These are phyloP conservation scores for Genyomyrus donnyi DNA, from an alignment of 2,113 vertebrate genomes.

Conservation along the genomic window DNA sequence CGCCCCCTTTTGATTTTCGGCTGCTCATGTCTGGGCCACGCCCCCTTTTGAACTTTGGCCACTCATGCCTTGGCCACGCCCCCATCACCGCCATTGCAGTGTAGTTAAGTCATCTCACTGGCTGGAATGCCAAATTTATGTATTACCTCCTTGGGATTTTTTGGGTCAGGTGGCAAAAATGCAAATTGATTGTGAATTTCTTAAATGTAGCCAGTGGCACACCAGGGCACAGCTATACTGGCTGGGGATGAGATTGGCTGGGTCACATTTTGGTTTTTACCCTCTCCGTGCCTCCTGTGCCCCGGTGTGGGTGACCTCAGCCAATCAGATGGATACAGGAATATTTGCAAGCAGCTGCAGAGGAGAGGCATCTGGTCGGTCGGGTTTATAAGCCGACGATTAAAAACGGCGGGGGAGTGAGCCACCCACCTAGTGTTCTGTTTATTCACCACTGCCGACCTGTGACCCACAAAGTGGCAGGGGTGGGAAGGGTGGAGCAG, in stretches of 20 bases:
- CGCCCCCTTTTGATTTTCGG: conserved; percentile 24
- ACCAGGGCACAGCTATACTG: no score
- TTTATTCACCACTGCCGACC: background rate
- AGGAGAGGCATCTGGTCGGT: background rate
- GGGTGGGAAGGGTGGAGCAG: background rate
- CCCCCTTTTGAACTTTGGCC: conserved; percentile 59
- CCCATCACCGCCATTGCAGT: background rate
- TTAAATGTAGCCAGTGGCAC: background rate
- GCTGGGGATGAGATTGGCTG: background rate
- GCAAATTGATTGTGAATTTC: background rate
- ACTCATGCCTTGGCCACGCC: conserved; percentile 25
- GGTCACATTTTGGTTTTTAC: background rate
- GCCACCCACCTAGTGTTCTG: background rate
- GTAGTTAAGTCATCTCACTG: background rate
- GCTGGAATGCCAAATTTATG: background rate
- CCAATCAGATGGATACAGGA: background rate
- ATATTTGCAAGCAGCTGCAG: background rate
- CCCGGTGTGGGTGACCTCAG: background rate
- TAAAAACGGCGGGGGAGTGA: background rate
- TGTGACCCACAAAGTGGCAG: background rate
- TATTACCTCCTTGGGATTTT: background rate
- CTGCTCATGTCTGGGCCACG: conserved; percentile 33
- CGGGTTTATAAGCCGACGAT: background rate
- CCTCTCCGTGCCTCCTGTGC: background rate
- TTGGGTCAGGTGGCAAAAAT: background rate